Percentiles rank a stretch among this genome's conserved stretches.
phyloP scores from a whole-genome alignment of 2,888 invertebrate species.

The Mechanitis mazaeus region DNA sequence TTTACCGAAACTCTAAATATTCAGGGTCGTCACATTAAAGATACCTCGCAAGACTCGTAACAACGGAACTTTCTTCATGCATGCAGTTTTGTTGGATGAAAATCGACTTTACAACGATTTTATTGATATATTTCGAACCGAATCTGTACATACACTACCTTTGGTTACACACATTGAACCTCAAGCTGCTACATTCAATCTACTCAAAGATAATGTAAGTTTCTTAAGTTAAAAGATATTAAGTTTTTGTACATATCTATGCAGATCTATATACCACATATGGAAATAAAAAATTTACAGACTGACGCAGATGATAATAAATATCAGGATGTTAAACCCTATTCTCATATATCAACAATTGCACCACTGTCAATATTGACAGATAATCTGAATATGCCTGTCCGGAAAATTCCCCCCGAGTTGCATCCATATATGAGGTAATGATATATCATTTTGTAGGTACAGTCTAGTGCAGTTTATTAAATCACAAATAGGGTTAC shows the following conservation, averaged over 20 bases:
- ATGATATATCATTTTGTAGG: slow-evolving; percentile 6
- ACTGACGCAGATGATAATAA: slow-evolving; percentile 30
- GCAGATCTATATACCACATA: not conserved
- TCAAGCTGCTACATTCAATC: slow-evolving; percentile 83
- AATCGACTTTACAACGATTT: slow-evolving; percentile 71
- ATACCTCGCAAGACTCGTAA: slow-evolving; percentile 84
- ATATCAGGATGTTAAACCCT: slow-evolving; percentile 64
- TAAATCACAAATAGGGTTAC: too few species aligned
- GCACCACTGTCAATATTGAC: slow-evolving; percentile 87
- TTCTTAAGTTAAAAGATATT: not conserved
- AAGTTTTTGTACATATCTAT: not conserved
- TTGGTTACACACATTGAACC: slow-evolving; percentile 86
- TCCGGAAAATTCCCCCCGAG: slow-evolving; percentile 82
- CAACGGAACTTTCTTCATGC: slow-evolving; percentile 90
- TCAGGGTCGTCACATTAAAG: slow-evolving; percentile 80
- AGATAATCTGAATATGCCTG: slow-evolving; percentile 81
- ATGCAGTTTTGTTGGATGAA: slow-evolving; percentile 80
- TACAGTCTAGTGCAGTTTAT: not conserved
- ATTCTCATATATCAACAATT: slow-evolving; percentile 84
- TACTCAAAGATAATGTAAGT: slow-evolving; percentile 68
- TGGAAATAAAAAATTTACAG: slow-evolving; percentile 39
- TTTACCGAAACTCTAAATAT: slow-evolving; percentile 12
- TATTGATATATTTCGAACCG: slow-evolving; percentile 76
- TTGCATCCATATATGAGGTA: slow-evolving; percentile 78
- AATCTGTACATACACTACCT: slow-evolving; percentile 79